Conservation (phyloP, 2,797 vertebrate genomes). For the Phalanger gymnotis region DNA sequence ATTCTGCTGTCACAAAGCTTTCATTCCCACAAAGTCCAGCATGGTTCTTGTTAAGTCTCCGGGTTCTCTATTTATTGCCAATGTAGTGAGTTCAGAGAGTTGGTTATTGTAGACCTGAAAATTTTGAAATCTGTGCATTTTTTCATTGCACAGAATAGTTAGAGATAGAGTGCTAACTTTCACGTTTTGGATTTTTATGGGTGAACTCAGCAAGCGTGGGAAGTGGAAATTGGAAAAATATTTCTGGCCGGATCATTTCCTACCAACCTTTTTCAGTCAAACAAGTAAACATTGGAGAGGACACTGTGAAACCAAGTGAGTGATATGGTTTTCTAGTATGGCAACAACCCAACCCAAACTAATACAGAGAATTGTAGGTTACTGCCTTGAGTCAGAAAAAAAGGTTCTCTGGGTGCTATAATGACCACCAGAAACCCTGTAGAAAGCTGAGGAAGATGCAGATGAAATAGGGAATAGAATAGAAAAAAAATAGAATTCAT, state of each 20-base stretch:
- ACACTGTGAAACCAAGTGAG: conserved; percentile 44
- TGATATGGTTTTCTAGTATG: conserved; percentile 50
- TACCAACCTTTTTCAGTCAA: conserved; percentile 33
- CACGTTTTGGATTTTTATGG: conserved; percentile 45
- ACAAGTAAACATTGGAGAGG: conserved; percentile 10
- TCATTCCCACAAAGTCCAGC: conserved; percentile 21
- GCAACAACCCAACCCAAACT: conserved; percentile 34
- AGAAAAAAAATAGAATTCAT: neutral
- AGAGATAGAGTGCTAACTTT: conserved; percentile 26
- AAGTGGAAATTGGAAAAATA: conserved; percentile 38
- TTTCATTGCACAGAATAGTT: conserved; percentile 47
- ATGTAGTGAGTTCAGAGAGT: conserved; percentile 22
- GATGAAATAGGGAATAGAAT: neutral
- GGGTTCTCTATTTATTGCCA: conserved; percentile 23
- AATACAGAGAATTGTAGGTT: conserved; percentile 28
- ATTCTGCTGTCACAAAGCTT: conserved; percentile 44
- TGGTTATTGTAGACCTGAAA: neutral
- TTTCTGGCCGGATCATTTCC: conserved; percentile 54
- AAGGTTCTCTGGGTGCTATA: neutral
- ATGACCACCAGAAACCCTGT: conserved; percentile 46
- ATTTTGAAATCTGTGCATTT: conserved; percentile 38
- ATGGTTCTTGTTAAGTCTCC: neutral
- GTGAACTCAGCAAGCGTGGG: conserved; percentile 25
- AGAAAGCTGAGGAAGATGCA: conserved; percentile 8
- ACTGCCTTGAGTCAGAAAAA: conserved; percentile 39